A percentile compares a stretch with the other conserved stretches of the same genome.
Conservation (phyloP, 2,888 invertebrate genomes). For the Rosalia funebris region DNA sequence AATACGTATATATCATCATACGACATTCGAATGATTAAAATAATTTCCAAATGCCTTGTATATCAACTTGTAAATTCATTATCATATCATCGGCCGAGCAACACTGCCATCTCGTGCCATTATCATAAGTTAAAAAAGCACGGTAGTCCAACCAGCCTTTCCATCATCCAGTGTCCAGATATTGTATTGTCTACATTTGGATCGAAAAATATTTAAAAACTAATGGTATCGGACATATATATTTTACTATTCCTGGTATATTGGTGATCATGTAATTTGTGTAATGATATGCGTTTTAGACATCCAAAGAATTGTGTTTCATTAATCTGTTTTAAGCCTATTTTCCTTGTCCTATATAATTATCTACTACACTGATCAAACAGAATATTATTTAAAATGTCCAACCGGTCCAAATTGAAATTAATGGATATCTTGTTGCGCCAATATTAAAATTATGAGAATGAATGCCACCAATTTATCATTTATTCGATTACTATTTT, state of each 20-base stretch:
- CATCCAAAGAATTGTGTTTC: neutral
- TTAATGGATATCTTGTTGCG: no score
- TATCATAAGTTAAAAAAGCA: conserved; percentile 46
- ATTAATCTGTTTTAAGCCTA: neutral
- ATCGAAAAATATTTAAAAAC: no score
- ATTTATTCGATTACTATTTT: no score
- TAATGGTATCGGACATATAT: neutral
- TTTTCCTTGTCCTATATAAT: no score
- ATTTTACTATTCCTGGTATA: conserved; percentile 13
- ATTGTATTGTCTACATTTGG: no score
- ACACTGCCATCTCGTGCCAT: conserved; percentile 54
- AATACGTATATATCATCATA: conserved; percentile 45
- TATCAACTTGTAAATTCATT: conserved; percentile 62
- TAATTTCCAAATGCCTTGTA: conserved; percentile 61
- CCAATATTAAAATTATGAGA: no score
- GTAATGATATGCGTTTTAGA: neutral
- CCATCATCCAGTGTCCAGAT: conserved; percentile 4
- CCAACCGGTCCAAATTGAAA: no score
- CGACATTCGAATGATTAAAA: conserved; percentile 42
- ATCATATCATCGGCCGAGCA: conserved; percentile 63
- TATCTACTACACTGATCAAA: no score
- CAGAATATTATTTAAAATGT: no score
- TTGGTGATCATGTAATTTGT: conserved; percentile 1
- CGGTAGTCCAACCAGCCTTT: conserved; percentile 49
- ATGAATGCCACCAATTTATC: no score